These are phyloP conservation scores for Agelastica alni DNA, from an alignment of 2,888 invertebrate genomes.

Conservation along the genomic window DNA sequence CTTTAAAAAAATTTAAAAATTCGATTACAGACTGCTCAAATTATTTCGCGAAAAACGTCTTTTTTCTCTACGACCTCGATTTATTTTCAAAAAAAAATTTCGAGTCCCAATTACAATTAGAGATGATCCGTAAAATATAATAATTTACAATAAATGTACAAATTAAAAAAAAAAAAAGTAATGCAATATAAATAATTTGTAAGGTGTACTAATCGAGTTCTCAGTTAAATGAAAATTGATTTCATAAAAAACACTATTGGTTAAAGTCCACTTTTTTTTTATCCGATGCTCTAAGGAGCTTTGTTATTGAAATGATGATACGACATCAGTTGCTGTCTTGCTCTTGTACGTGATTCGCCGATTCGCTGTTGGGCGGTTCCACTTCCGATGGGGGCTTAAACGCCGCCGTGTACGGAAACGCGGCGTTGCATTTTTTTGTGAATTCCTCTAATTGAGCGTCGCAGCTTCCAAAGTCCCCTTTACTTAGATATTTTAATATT, in stretches of 20 bases:
- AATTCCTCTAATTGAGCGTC: conserved; percentile 71
- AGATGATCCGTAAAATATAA: conserved; percentile 26
- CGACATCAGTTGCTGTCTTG: conserved; percentile 53
- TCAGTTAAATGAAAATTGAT: conserved; percentile 27
- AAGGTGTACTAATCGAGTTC: conserved; percentile 38
- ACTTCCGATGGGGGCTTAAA: conserved; percentile 60
- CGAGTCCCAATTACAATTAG: conserved; percentile 16
- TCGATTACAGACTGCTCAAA: neutral
- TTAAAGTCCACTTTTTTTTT: conserved; percentile 29
- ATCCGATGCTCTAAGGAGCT: conserved; percentile 12
- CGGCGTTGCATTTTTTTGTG: conserved; percentile 70
- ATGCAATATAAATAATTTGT: conserved; percentile 37
- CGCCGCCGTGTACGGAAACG: conserved; percentile 79
- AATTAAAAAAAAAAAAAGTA: conserved; percentile 35
- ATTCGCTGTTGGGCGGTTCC: conserved; percentile 35
- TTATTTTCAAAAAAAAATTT: conserved; percentile 14
- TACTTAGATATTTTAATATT: conserved; percentile 75
- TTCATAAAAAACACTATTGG: conserved; percentile 34
- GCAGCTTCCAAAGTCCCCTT: conserved; percentile 80
- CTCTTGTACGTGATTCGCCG: conserved; percentile 46
- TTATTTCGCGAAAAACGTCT: neutral
- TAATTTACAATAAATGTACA: conserved; percentile 36
- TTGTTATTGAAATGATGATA: conserved; percentile 28
- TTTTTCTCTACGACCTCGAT: conserved; percentile 1
- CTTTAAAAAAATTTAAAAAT: too few relatives aligned